Base-by-base conservation (phyloP, 2,888 invertebrate genomes). In the Acleris sparsana region DNA sequence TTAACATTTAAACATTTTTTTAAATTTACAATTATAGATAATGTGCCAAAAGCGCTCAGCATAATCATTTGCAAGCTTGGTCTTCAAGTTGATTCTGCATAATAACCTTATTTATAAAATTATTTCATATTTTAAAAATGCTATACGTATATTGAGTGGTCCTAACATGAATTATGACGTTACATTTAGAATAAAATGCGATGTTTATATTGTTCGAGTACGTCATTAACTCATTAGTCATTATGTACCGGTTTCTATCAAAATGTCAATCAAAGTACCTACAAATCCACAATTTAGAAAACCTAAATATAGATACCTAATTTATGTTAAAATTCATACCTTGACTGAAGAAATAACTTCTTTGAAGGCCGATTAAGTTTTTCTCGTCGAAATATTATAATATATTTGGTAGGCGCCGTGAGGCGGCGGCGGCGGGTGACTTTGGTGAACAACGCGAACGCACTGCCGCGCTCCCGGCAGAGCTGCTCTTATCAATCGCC, bases 381-480 rank as follows among this genome's bases (percentile, higher is more conserved):
- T 55, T 33, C 13, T 9, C 5, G 46, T 16, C 20, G 17, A 9
- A n/a, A 13, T 25, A 25, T 29, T 29, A 11, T 3, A 44, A 49
- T 55, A n/a, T 44, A 56, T 65, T 65, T 65, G 59, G 49, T 33
- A 61, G 55, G 43, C 20, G 16, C 11, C 6, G 46, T 49, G 18
- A 60, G 52, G 25, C 33, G 17, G 29, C 65, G 52, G 25, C 33
- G 17, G 29, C 65, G 65, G 22, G 65, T 61, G 33, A 20, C 51
- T 55, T 18, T 20, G 44, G 44, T 39, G 51, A 61, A 60, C 16
- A 53, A 76, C 83, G 75, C 75, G 72, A 76, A 77, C 75, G 73
- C 62, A 87, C 87, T 88, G 86, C n/a, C 83, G 39, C 79, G 80
- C 79, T 83, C 77, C 73, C 75, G 72, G 71, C 73, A 71, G 75